phyloP scores from a whole-genome alignment of 1,140 invertebrate species.

The Sycobia sp. region DNA sequence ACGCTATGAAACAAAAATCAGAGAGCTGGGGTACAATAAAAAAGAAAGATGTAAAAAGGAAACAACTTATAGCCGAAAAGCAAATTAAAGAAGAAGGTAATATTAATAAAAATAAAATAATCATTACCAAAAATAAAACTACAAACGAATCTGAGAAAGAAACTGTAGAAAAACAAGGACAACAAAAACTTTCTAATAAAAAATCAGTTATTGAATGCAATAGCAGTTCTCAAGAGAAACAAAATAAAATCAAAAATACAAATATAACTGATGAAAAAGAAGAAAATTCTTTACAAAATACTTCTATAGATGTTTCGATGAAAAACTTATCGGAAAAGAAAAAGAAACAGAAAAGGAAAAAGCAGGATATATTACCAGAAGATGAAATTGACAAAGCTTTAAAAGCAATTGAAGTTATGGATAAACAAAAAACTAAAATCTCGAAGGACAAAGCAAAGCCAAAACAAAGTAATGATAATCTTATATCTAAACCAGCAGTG shows the following conservation, averaged over 20 bases:
- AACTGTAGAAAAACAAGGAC: slow-evolving; percentile 6
- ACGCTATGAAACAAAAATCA: slow-evolving; percentile 21
- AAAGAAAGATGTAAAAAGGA: slow-evolving; percentile 31
- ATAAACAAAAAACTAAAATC: slow-evolving; percentile 53
- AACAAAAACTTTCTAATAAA: neutral
- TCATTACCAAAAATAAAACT: too few relatives aligned
- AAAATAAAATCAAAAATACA: slow-evolving; percentile 20
- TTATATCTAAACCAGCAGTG: slow-evolving; percentile 18
- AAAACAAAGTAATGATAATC: slow-evolving; percentile 24
- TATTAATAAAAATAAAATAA: slow-evolving; percentile 1
- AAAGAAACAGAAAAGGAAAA: slow-evolving; percentile 61
- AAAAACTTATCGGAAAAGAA: slow-evolving; percentile 46
- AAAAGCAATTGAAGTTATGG: slow-evolving; percentile 64
- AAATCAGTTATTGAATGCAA: slow-evolving; percentile 9
- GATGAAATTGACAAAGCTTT: slow-evolving; percentile 69
- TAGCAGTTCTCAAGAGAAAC: neutral
- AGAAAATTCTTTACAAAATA: neutral
- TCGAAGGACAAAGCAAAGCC: slow-evolving; percentile 41
- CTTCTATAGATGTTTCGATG: slow-evolving; percentile 1
- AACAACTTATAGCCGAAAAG: neutral
- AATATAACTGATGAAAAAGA: neutral
- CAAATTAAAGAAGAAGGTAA: slow-evolving; percentile 9
- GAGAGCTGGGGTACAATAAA: slow-evolving; percentile 20
- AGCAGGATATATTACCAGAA: slow-evolving; percentile 52
- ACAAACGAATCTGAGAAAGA: slow-evolving; percentile 21